Evolutionary conservation across 2,888 invertebrate genomes (phyloP).

Genomic region (Patella depressa): DNA sequence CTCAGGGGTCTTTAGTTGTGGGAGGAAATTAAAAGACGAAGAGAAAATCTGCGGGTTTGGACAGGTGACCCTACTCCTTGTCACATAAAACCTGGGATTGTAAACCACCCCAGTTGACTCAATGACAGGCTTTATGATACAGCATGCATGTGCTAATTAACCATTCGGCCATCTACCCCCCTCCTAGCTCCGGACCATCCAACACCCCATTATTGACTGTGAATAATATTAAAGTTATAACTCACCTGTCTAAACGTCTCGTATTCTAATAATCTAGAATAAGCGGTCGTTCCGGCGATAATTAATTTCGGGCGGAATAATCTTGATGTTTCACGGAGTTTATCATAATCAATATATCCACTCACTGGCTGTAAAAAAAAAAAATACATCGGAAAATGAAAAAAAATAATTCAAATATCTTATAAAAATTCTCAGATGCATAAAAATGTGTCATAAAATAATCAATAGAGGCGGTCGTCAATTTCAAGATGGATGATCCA

Average conservation of each 20-base stretch:
- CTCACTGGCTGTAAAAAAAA: conserved; percentile 77
- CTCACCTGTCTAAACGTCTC: conserved; percentile 71
- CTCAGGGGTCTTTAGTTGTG: no score
- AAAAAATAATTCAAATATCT: background rate
- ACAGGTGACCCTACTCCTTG: no score
- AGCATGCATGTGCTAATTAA: no score
- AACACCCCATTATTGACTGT: no score
- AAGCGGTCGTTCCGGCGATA: conserved; percentile 82
- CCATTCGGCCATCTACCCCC: no score
- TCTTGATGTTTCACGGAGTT: conserved; percentile 84
- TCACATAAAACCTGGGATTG: no score
- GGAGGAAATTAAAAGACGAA: no score
- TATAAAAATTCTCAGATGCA: background rate
- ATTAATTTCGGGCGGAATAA: conserved; percentile 94
- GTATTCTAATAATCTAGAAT: conserved; percentile 75
- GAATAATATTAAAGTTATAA: background rate
- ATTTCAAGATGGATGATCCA: no score
- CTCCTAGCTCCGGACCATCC: no score
- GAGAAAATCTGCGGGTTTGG: no score
- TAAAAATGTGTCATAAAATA: background rate
- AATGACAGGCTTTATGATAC: no score
- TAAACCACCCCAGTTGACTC: no score
- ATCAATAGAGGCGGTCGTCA: background rate
- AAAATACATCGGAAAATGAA: background rate
- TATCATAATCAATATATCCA: conserved; percentile 94